Conservation (phyloP, 2,113 vertebrate species). For the Trochalopteron elliotii region DNA sequence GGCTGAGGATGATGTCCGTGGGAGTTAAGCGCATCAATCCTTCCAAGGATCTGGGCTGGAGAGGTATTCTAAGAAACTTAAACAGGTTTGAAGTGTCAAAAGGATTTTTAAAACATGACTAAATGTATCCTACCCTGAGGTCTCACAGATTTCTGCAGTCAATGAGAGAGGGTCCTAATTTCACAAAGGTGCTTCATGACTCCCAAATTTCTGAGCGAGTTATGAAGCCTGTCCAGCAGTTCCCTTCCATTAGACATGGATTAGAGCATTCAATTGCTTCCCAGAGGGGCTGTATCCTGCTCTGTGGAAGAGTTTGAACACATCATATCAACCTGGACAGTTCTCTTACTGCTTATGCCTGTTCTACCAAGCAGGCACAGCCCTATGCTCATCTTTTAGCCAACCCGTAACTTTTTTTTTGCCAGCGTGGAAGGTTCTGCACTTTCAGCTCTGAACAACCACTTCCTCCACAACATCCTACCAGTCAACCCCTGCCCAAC, state of each 20-base stretch:
- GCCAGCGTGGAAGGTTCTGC: accelerated
- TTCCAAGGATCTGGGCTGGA: not conserved
- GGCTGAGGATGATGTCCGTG: not conserved
- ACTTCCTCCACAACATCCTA: not conserved
- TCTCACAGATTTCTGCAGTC: not conserved
- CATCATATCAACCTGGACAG: not conserved
- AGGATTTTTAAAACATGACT: not conserved
- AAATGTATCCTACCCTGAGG: not conserved
- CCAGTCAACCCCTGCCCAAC: not conserved
- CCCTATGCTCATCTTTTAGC: not conserved
- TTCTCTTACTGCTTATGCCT: not conserved
- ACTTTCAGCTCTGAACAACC: not conserved
- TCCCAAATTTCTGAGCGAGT: not conserved
- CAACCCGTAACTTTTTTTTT: accelerated
- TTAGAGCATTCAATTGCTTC: not conserved
- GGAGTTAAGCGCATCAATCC: not conserved
- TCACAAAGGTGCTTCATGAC: not conserved
- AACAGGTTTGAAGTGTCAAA: not conserved
- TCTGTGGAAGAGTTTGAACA: not conserved
- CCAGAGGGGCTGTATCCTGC: not conserved
- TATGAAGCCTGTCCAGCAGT: not conserved
- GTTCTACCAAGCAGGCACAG: not conserved
- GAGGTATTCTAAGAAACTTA: conserved; percentile 10
- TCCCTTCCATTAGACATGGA: not conserved
- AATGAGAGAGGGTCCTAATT: not conserved